Percentiles rank a stretch among this genome's conserved stretches.
These are phyloP conservation scores for Leucopsar rothschildi DNA, from an alignment of 2,113 vertebrate species.

Conservation along the genomic window DNA sequence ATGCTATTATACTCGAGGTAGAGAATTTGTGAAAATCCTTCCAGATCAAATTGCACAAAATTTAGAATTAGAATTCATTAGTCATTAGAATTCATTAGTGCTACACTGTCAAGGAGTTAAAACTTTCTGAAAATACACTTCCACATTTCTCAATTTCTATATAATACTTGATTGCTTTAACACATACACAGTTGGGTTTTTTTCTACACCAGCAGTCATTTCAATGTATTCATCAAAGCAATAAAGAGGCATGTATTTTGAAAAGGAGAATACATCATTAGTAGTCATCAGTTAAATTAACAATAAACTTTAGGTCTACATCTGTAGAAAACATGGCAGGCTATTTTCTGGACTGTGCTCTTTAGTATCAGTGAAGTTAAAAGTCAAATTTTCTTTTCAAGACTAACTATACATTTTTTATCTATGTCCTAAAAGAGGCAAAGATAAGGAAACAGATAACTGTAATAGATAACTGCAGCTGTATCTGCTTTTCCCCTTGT, in stretches of 20 bases:
- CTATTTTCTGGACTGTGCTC: not conserved
- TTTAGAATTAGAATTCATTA: not conserved
- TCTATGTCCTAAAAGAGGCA: not conserved
- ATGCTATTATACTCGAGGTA: not conserved
- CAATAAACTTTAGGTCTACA: not conserved
- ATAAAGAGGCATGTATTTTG: not conserved
- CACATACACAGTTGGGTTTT: not conserved
- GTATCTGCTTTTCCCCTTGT: not conserved
- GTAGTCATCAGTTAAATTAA: not conserved
- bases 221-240: not conserved
- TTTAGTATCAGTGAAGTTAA: not conserved
- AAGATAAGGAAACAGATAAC: not conserved
- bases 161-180: not conserved
- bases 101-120: not conserved
- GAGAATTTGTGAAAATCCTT: not conserved
- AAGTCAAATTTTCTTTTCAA: not conserved
- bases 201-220: not conserved
- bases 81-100: not conserved
- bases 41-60: not conserved
- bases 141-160: not conserved
- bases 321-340: not conserved
- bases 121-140: not conserved
- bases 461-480: not conserved
- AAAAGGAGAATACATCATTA: not conserved
- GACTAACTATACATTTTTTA: not conserved